phyloP scores from a whole-genome alignment of 35 echinoderm and acorn worm species.

The Holothuria glaberrima region DNA sequence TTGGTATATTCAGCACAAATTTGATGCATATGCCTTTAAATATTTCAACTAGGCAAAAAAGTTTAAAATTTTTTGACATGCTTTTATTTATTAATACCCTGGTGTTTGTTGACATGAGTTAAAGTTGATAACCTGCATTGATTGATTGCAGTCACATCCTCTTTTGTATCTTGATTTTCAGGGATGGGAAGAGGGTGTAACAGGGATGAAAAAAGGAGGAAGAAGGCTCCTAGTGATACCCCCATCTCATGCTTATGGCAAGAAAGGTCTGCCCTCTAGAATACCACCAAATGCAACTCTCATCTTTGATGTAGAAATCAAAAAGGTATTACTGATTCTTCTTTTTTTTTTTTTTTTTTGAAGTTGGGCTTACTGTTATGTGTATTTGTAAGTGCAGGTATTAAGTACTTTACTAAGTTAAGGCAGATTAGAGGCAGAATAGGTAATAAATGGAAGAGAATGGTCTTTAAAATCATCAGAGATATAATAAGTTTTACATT shows the following conservation, averaged over 20 bases:
- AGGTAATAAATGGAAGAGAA: too few relatives aligned
- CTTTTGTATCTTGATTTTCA: conserved; percentile 47
- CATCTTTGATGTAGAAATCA: conserved; percentile 96
- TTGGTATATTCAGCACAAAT: too few relatives aligned
- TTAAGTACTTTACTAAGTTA: too few relatives aligned
- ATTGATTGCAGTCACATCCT: not conserved
- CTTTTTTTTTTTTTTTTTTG: too few relatives aligned
- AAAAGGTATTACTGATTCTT: conserved; percentile 69
- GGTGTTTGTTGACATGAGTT: not conserved
- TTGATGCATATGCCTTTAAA: too few relatives aligned
- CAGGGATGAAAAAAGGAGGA: conserved; percentile 97
- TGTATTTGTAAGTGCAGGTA: not conserved
- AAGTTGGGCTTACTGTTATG: too few relatives aligned
- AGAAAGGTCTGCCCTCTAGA: conserved; percentile 82
- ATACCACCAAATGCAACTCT: conserved; percentile 97
- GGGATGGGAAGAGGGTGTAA: conserved; percentile 98
- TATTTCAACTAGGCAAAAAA: too few relatives aligned
- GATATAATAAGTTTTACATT: too few relatives aligned
- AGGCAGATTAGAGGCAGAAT: too few relatives aligned
- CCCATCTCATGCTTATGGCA: conserved; percentile 86
- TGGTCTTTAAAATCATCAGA: too few relatives aligned
- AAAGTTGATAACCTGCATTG: not conserved
- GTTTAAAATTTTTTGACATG: too few relatives aligned
- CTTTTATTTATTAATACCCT: too few relatives aligned
- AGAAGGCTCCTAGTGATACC: conserved; percentile 86